Base-by-base conservation (phyloP, 2,797 vertebrate genomes). In the Darevskia nairensis region DNA sequence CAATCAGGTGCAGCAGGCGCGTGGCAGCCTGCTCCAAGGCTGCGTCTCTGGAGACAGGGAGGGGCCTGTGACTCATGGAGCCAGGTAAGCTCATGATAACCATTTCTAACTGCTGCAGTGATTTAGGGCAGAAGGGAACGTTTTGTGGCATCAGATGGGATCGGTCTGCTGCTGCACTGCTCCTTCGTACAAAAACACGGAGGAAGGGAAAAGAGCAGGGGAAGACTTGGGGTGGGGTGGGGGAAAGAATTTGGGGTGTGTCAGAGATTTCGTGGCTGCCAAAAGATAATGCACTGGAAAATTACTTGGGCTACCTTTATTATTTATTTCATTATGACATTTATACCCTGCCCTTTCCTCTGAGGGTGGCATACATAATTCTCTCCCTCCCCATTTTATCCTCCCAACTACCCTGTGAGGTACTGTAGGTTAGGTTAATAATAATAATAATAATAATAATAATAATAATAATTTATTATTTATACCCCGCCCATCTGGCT, bases 1-100 rank as follows among this genome's bases (percentile, higher is more conserved):
- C 97, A 98, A 98, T 99, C 98, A 99, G 98, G 98, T 99, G 98
- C 98, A 99, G 95, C 93, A 97, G 98, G 97, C 98, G 97, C 98
- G 98, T 99, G 98, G 98, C 98, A 93, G 97, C 98, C 97, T 97
- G 98, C 98, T 98, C 97, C 96, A 94, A 96, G 96, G 95, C 95
- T 94, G 97, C 96, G 96, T 95, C 88, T 89, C 94, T 90, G 93
- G 94, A 96, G 96, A 96, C 96, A 95, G 96, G 94, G 96, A 96
- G 96, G 96, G 95, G 95, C 93, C 93, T 90, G 90, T 97, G 96
- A 97, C 94, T 97, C 96, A 97, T 93, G 89, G 91, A 92, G 92
- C 93, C 95, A 92, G 93, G 93, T 95, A 95, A 96, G 95, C 96
- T 95, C 94, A 95, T 92, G 97, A 97, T 96, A 95, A 95, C 95